Percentiles rank a stretch among this genome's conserved stretches.
Evolutionary conservation across 1,140 invertebrate species (phyloP).

Genomic region (Drepana arcuata): DNA sequence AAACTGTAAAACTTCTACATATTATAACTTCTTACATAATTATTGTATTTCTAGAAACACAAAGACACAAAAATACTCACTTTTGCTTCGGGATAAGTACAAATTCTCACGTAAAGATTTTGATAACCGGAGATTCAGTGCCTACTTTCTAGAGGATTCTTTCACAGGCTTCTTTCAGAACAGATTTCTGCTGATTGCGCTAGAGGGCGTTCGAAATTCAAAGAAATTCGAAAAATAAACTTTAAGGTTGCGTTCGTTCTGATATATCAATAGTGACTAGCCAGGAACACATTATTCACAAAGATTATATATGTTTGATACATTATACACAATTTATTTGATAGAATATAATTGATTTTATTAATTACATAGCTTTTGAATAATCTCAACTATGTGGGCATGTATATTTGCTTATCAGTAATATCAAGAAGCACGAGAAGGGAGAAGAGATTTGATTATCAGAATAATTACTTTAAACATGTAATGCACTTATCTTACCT

Average conservation of each 20-base stretch:
- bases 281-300: background rate
- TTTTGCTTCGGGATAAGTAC: constrained; percentile 56
- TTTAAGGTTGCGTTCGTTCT: constrained; percentile 11
- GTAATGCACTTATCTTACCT: no score
- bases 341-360: no score
- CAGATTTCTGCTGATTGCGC: constrained; percentile 31
- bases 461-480: no score
- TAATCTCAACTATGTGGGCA: no score
- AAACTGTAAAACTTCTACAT: constrained; percentile 10
- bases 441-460: no score
- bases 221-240: constrained; percentile 29
- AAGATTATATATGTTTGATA: no score
- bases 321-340: no score
- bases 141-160: constrained; percentile 70
- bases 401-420: no score
- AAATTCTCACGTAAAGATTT: constrained; percentile 68
- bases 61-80: constrained; percentile 44
- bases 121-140: constrained; percentile 67
- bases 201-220: constrained; percentile 65
- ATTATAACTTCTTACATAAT: constrained; percentile 10
- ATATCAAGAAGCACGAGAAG: no score
- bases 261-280: no score
- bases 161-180: constrained; percentile 68
- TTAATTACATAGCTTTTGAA: no score
- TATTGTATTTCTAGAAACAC: constrained; percentile 11